A percentile compares a stretch with the other conserved stretches of the same genome.
Conservation (phyloP, 1,140 invertebrate species). For the Drosophila varians region DNA sequence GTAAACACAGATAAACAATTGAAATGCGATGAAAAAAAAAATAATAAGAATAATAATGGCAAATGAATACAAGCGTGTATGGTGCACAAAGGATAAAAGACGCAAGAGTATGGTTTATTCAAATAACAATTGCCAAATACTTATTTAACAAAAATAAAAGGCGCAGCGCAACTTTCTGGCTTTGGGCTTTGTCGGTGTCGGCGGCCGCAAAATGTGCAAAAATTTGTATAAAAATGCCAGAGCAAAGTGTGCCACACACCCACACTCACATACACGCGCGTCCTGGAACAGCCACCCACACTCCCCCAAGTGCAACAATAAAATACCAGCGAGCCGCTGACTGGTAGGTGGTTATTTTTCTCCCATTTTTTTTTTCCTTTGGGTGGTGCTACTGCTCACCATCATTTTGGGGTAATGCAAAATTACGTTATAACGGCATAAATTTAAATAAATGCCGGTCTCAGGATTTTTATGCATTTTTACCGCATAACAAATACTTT, state of each 20-base stretch:
- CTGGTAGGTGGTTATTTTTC: slow-evolving; percentile 21
- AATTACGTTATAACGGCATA: slow-evolving; percentile 83
- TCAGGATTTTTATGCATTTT: slow-evolving; percentile 83
- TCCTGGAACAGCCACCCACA: background rate
- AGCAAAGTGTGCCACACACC: slow-evolving; percentile 52
- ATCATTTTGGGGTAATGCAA: slow-evolving; percentile 79
- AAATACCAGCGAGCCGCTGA: slow-evolving; percentile 57
- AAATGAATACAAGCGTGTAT: slow-evolving; percentile 40
- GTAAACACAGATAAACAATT: slow-evolving; percentile 62
- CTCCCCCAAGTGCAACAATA: slow-evolving; percentile 58
- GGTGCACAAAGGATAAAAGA: slow-evolving; percentile 44
- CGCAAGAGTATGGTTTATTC: slow-evolving; percentile 49
- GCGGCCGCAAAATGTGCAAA: slow-evolving; percentile 48
- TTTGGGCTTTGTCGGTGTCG: slow-evolving; percentile 42
- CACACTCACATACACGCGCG: too few species aligned
- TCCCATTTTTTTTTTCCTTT: background rate
- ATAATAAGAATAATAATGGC: slow-evolving; percentile 39
- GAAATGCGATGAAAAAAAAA: slow-evolving; percentile 46
- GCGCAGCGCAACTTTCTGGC: slow-evolving; percentile 58
- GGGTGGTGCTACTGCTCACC: slow-evolving; percentile 33
- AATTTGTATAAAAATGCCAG: slow-evolving; percentile 65
- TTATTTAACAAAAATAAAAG: slow-evolving; percentile 75
- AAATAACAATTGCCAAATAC: slow-evolving; percentile 79
- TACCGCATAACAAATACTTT: slow-evolving; percentile 83
- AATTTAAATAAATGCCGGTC: slow-evolving; percentile 84